Evolutionary conservation across 2,888 invertebrate genomes (phyloP).

Genomic region (Sphinx pinastri): DNA sequence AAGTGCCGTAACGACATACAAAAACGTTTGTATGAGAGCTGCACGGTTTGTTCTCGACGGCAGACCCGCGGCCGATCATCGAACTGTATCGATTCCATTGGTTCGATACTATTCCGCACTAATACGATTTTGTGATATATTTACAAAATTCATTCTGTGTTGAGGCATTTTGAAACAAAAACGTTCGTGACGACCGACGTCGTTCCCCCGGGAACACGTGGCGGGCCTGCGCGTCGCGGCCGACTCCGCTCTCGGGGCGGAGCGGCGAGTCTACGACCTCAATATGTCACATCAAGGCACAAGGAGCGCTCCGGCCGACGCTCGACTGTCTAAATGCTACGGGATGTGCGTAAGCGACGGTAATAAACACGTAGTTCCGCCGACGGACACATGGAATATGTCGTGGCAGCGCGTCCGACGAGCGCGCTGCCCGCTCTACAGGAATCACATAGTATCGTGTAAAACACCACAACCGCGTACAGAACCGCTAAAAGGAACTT

Average conservation of each 20-base stretch:
- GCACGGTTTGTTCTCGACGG: slow-evolving; percentile 37
- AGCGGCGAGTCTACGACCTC: background rate
- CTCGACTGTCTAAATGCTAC: background rate
- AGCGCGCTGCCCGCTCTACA: slow-evolving; percentile 6
- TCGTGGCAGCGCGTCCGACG: slow-evolving; percentile 7
- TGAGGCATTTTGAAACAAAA: background rate
- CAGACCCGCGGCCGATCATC: background rate
- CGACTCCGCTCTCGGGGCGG: background rate
- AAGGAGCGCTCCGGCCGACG: background rate
- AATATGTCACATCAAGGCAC: slow-evolving; percentile 28
- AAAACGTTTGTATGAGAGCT: slow-evolving; percentile 43
- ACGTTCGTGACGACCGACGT: background rate
- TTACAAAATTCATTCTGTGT: slow-evolving; percentile 30
- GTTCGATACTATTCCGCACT: background rate
- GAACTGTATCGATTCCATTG: background rate
- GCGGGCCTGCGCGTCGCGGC: background rate
- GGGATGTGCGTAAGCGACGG: slow-evolving; percentile 26
- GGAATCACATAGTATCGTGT: slow-evolving; percentile 35
- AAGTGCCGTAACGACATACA: slow-evolving; percentile 50
- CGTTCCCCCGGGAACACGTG: background rate
- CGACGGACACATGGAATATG: slow-evolving; percentile 18
- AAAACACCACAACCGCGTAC: slow-evolving; percentile 48
- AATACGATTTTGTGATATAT: slow-evolving; percentile 18
- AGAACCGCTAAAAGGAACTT: slow-evolving; percentile 44
- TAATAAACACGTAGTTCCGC: slow-evolving; percentile 2